phyloP scores from a whole-genome alignment of 2,888 invertebrate species.

The Tridacna crocea region DNA sequence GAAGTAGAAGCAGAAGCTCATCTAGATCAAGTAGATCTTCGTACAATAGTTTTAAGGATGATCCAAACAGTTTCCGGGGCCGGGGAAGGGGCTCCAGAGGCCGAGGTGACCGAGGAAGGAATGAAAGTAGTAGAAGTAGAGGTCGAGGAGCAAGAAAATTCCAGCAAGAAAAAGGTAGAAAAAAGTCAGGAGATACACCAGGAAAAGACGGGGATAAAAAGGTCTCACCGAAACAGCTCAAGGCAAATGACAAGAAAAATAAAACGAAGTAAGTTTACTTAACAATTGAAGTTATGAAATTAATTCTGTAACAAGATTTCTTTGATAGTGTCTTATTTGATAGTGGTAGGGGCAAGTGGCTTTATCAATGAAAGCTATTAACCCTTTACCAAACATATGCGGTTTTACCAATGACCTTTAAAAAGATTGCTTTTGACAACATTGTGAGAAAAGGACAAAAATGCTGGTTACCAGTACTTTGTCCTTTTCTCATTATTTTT shows the following conservation, averaged over 20 bases:
- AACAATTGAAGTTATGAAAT: not conserved
- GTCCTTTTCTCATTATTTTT: too few relatives aligned
- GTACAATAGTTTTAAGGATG: conserved; percentile 7
- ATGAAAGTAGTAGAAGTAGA: conserved; percentile 15
- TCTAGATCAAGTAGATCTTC: conserved; percentile 43
- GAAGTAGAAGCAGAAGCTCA: conserved; percentile 56
- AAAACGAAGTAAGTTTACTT: conserved; percentile 20
- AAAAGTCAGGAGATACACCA: conserved; percentile 6
- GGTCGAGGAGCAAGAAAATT: conserved; percentile 9
- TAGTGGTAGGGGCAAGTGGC: too few relatives aligned
- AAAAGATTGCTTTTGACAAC: too few relatives aligned
- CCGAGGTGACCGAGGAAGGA: conserved; percentile 41
- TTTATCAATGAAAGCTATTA: too few relatives aligned
- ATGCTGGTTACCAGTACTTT: too few relatives aligned
- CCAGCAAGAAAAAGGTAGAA: conserved; percentile 12
- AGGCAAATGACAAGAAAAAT: not conserved
- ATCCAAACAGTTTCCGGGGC: conserved; percentile 32
- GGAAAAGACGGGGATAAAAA: conserved; percentile 3
- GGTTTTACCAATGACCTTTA: too few relatives aligned
- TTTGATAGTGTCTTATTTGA: too few relatives aligned
- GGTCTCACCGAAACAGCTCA: conserved; percentile 10
- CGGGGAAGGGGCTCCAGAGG: conserved; percentile 56
- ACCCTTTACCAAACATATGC: too few relatives aligned
- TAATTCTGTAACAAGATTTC: too few relatives aligned
- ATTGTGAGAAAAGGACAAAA: too few relatives aligned